phyloP scores from a whole-genome alignment of 1,140 invertebrate species.

The Ceratina japonica region DNA sequence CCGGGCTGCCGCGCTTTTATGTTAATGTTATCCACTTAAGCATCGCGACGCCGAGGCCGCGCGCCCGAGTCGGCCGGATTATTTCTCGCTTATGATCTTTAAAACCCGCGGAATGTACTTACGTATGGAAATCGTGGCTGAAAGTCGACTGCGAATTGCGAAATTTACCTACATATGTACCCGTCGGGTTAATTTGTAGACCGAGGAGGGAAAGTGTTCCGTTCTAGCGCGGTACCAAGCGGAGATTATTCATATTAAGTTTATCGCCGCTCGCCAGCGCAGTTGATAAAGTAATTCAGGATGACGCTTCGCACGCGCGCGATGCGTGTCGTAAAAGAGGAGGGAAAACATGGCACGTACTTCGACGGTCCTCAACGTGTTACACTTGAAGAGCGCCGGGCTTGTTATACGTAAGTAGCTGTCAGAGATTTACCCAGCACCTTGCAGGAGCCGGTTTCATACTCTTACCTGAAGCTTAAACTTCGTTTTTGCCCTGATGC shows the following conservation, averaged over 20 bases:
- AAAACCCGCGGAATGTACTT: background rate
- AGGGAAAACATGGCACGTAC: background rate
- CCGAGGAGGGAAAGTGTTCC: no score
- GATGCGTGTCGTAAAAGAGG: background rate
- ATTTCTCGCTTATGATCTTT: background rate
- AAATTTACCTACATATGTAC: no score
- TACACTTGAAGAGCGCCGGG: constrained; percentile 21
- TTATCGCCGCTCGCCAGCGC: no score
- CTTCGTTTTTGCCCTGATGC: background rate
- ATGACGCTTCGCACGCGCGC: no score
- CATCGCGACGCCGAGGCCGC: background rate
- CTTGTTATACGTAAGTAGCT: constrained; percentile 21
- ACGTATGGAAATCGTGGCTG: background rate
- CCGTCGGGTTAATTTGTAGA: no score
- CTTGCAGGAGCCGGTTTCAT: background rate
- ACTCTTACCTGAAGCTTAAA: background rate
- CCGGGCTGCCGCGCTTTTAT: constrained; percentile 37
- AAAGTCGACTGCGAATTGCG: no score
- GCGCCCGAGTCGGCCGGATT: background rate
- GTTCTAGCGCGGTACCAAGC: no score
- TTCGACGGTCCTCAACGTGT: constrained; percentile 18
- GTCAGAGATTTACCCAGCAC: constrained; percentile 1
- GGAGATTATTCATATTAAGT: no score
- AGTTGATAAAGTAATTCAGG: no score
- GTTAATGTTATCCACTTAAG: constrained; percentile 34